Evolutionary conservation across 2,113 vertebrate species (phyloP).

Genomic region (Cavia aperea): DNA sequence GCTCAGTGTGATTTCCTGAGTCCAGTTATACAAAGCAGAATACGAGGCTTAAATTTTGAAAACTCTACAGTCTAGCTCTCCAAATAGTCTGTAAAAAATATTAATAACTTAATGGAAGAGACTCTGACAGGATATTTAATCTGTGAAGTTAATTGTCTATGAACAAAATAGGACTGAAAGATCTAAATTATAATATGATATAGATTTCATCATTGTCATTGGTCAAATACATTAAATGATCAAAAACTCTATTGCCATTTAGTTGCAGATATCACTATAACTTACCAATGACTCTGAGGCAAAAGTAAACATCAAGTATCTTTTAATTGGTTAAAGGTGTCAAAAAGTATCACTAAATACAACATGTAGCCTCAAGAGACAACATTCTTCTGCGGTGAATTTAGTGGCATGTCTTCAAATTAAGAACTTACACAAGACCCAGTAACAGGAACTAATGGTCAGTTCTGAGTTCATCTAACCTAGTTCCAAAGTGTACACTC

Average conservation of each 20-base stretch:
- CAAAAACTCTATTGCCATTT: background rate
- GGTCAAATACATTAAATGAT: background rate
- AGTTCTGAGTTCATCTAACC: background rate
- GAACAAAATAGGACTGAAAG: background rate
- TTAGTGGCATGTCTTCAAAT: background rate
- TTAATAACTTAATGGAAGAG: background rate
- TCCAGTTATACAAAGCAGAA: background rate
- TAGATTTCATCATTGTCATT: background rate
- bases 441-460: background rate
- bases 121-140: background rate
- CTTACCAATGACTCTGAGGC: background rate
- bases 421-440: background rate
- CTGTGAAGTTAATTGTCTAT: background rate
- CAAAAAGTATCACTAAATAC: background rate
- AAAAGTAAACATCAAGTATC: background rate
- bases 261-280: background rate
- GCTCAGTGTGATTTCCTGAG: background rate
- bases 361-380: background rate
- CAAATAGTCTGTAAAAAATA: background rate
- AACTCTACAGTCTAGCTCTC: background rate
- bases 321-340: background rate
- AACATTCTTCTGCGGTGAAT: background rate
- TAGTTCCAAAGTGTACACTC: background rate
- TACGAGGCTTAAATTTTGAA: background rate
- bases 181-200: background rate